phyloP scores from a whole-genome alignment of 1,140 invertebrate species.

The Sarcophaga bullata region DNA sequence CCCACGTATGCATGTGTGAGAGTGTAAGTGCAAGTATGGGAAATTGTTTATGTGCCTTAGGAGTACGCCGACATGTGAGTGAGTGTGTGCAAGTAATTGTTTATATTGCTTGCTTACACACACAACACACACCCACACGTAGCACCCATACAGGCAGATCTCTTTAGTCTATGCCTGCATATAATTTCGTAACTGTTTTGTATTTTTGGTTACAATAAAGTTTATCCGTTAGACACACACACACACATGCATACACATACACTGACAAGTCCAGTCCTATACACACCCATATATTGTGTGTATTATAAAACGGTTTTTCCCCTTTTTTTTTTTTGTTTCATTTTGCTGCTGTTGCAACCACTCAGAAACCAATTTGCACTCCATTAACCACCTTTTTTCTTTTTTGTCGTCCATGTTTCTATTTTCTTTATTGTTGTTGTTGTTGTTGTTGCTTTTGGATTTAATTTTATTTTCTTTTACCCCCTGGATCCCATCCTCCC shows the following conservation, averaged over 20 bases:
- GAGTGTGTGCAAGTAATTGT: not conserved
- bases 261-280: not conserved
- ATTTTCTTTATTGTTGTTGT: not conserved
- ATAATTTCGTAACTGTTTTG: not conserved
- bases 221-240: not conserved
- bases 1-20: too few relatives aligned
- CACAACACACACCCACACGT: too few relatives aligned
- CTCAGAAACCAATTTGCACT: conserved; percentile 53
- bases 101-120: too few relatives aligned
- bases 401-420: not conserved
- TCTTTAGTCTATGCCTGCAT: not conserved
- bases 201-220: conserved; percentile 3
- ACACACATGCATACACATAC: not conserved
- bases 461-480: conserved; percentile 30
- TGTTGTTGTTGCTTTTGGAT: conserved; percentile 20
- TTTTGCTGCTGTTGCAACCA: conserved; percentile 28
- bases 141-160: too few relatives aligned
- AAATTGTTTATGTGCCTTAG: too few relatives aligned
- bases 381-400: conserved; percentile 47
- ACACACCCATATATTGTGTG: too few relatives aligned
- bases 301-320: too few relatives aligned
- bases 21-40: too few relatives aligned
- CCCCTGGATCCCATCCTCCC: not conserved
- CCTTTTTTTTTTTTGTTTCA: too few relatives aligned
- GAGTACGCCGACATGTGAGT: too few relatives aligned